Percentiles rank a stretch among this genome's conserved stretches.
These are phyloP conservation scores for Eupithecia vulgata DNA, from an alignment of 2,888 invertebrate genomes.

Conservation along the genomic window DNA sequence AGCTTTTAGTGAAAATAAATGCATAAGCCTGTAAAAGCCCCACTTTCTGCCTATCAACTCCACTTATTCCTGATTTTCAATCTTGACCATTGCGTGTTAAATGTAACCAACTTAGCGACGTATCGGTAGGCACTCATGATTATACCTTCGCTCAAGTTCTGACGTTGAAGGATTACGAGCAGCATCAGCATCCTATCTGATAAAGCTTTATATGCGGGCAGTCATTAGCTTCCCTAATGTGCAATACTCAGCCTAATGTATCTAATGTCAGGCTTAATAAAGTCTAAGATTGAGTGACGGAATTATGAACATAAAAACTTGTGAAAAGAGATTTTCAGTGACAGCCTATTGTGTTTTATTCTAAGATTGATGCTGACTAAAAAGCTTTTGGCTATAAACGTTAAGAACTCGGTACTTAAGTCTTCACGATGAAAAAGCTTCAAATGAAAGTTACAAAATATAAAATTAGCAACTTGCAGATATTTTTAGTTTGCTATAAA, in stretches of 20 bases:
- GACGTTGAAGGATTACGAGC: constrained; percentile 31
- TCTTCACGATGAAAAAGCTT: not conserved
- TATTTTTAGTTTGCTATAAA: not conserved
- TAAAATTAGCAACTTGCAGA: not conserved
- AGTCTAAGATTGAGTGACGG: not conserved
- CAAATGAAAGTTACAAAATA: not conserved
- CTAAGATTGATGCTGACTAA: constrained; percentile 14
- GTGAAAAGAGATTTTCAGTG: constrained; percentile 8
- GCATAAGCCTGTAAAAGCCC: not conserved
- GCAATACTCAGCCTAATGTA: constrained; percentile 13
- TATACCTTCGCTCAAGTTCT: constrained; percentile 3
- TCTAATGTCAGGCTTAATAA: not conserved
- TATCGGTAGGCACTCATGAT: not conserved
- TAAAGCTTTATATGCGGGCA: constrained; percentile 23
- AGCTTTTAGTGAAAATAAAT: not conserved
- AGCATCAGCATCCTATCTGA: constrained; percentile 23
- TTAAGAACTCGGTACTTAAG: constrained; percentile 2
- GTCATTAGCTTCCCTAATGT: constrained; percentile 31
- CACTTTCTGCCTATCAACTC: not conserved
- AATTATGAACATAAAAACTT: constrained; percentile 10
- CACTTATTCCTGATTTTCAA: not conserved
- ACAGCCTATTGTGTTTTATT: constrained; percentile 12
- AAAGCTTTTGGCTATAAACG: constrained; percentile 10
- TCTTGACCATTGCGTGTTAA: constrained; percentile 1
- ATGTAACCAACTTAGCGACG: not conserved